A percentile compares a stretch with the other conserved stretches of the same genome.
phyloP scores from a whole-genome alignment of 2,797 vertebrate genomes.

The Danio choprae region DNA sequence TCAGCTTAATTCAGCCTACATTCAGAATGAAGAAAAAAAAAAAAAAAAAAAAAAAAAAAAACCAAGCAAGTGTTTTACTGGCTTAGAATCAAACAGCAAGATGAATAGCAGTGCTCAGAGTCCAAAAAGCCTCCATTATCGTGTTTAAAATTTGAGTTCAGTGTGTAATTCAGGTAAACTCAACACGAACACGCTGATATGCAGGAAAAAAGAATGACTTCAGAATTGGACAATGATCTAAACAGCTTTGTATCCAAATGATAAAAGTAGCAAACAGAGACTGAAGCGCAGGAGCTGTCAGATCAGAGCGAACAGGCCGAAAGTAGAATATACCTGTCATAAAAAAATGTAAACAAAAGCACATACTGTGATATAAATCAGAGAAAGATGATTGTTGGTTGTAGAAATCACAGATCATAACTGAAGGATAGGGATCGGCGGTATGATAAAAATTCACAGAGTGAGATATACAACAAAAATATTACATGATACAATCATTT shows the following conservation, averaged over 20 bases:
- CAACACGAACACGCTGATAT: not conserved
- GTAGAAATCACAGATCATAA: no score
- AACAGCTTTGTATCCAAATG: not conserved
- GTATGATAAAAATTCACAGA: no score
- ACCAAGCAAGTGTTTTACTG: not conserved
- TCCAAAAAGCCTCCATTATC: conserved; percentile 6
- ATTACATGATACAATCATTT: no score
- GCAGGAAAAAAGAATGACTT: not conserved
- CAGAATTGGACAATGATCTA: conserved; percentile 2
- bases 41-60: not conserved
- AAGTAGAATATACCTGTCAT: not conserved
- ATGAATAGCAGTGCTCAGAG: conserved; percentile 20
- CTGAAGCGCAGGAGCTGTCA: not conserved
- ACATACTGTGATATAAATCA: not conserved
- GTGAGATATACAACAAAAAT: no score
- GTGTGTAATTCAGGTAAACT: conserved; percentile 15
- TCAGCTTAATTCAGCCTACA: conserved; percentile 12
- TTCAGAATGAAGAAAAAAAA: not conserved
- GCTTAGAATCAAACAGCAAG: not conserved
- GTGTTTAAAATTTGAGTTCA: not conserved
- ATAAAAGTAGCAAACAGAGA: conserved; percentile 11
- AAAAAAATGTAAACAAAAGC: not conserved
- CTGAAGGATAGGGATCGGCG: no score
- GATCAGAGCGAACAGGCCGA: not conserved
- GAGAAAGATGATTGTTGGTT: no score